Evolutionary conservation across 2,113 vertebrate species (phyloP).

Genomic region (Erythrolamprus reginae): DNA sequence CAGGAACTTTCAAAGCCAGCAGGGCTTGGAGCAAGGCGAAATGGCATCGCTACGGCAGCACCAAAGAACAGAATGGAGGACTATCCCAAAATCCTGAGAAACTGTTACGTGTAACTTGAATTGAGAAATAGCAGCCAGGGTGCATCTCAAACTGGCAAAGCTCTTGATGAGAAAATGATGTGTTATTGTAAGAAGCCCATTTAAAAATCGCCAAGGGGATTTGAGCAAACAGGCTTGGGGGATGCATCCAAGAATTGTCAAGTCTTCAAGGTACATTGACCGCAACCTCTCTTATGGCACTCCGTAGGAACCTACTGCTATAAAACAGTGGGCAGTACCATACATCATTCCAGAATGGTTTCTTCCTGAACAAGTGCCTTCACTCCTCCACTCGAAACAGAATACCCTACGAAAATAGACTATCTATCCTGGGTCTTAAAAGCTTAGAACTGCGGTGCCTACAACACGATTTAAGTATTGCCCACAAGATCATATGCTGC

Average conservation of each 20-base stretch:
- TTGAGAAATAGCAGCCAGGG: neutral
- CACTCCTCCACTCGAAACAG: too few species aligned
- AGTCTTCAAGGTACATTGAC: neutral
- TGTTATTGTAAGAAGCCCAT: neutral
- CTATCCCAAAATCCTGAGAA: neutral
- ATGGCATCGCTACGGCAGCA: neutral
- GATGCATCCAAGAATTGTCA: neutral
- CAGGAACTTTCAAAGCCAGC: neutral
- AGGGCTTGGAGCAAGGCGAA: neutral
- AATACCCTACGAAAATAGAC: too few species aligned
- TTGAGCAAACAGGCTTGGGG: neutral
- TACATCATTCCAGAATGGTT: neutral
- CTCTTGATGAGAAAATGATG: neutral
- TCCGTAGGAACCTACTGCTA: neutral
- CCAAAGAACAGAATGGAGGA: neutral
- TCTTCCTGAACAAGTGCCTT: neutral
- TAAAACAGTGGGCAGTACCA: neutral
- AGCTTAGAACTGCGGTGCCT: too few species aligned
- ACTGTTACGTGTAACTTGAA: neutral
- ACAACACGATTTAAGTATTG: too few species aligned
- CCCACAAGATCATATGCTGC: too few species aligned
- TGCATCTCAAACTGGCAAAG: neutral
- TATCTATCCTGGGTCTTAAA: too few species aligned
- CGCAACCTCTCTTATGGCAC: neutral
- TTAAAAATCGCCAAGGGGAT: neutral